Base-by-base conservation (phyloP, 2,113 vertebrate species). In the Sebastes fasciatus region DNA sequence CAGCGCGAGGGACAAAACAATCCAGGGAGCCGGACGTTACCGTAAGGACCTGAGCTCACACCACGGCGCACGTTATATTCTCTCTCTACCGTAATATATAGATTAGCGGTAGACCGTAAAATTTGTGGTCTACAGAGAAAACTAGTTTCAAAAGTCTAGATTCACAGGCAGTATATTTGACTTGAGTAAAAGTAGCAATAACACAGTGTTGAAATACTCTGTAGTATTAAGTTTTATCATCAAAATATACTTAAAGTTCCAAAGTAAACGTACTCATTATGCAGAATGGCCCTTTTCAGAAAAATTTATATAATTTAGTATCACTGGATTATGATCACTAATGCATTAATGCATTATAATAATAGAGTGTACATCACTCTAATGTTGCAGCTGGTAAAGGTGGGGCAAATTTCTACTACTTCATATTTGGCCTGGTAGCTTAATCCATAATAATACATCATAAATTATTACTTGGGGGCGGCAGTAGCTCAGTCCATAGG, bases 31-130 rank as follows among this genome's bases (percentile, higher is more conserved):
- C 42, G 58, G 21, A 23, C 40, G 2, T 12, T 86, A 90, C 94
- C 94, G 93, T 94, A 95, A 94, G 73, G 14, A 69, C 57, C 34
- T 0, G 68, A 5, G 48, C 80, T 66, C 82, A 46, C n/a, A 7
- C 40, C 2, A 34, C 3, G 0, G 67, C 69, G 88, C 64, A 52
- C 80, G 2, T 17, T 1, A 7, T 11, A 63, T 45, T 45, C 4
- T 1, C 4, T 1, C 1, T 4, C 0, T 91, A 91, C 94, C 93
- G 94, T 95, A 94, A 90, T 77, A 21, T 55, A 5, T 1, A 9
- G 0, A 69, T 1, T 7, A 61, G 2, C 42, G 4, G 8, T 2
- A 2, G 8, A 14, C 2, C 8, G 26, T 21, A 21, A 57, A 57
- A 34, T 34, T 4, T 34, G 34, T 34, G 34, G 34, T 34, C 34